Evolutionary conservation across 1,140 invertebrate species (phyloP).

Genomic region (Pseudachorutes palmiensis): DNA sequence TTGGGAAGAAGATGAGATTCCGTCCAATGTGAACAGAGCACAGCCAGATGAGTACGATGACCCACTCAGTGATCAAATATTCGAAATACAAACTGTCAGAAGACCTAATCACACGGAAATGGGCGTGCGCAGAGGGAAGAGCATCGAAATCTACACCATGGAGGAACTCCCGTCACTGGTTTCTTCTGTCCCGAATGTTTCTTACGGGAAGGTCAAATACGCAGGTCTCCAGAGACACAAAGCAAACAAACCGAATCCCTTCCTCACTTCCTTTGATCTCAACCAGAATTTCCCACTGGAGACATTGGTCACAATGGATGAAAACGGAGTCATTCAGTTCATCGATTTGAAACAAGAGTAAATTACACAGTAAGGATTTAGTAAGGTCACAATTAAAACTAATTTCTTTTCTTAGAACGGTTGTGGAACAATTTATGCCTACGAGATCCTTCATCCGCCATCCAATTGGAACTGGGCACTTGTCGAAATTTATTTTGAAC

Average conservation of each 20-base stretch:
- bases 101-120: background rate
- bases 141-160: constrained; percentile 29
- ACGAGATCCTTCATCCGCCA: no score
- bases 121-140: constrained; percentile 30
- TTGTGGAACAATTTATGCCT: background rate
- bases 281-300: constrained; percentile 20
- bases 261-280: constrained; percentile 19
- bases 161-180: constrained; percentile 12
- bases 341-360: constrained; percentile 21
- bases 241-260: constrained; percentile 5
- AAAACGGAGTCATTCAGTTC: constrained; percentile 20
- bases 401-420: constrained; percentile 2
- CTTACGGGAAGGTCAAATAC: constrained; percentile 2
- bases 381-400: background rate
- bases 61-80: constrained; percentile 20
- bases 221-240: background rate
- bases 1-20: constrained; percentile 26
- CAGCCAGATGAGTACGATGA: background rate
- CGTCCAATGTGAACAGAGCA: constrained; percentile 14
- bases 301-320: constrained; percentile 25
- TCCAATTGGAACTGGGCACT: background rate
- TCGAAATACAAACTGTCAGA: constrained; percentile 23
- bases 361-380: constrained; percentile 13
- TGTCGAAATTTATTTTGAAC: constrained; percentile 11
- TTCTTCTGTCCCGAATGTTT: constrained; percentile 22